Percentiles rank a stretch among this genome's conserved stretches.
phyloP scores from a whole-genome alignment of 2,888 invertebrate species.

The Leptopilina myrica region DNA sequence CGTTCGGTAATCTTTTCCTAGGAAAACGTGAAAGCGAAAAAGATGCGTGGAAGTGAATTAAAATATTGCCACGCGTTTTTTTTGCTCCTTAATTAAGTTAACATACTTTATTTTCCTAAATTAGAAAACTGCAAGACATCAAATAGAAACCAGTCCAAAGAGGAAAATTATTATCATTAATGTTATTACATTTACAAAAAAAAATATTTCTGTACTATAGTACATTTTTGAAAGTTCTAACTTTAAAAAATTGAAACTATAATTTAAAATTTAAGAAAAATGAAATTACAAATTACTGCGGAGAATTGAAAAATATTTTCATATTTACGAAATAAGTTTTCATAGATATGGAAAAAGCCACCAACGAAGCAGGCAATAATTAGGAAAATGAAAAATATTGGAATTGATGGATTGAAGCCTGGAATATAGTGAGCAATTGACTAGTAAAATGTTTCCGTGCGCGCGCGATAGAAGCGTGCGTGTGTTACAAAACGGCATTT shows the following conservation, averaged over 20 bases:
- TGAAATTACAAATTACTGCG: neutral
- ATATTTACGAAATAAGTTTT: too few species aligned
- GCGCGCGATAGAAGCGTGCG: neutral
- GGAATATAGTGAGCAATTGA: conserved; percentile 34
- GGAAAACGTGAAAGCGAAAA: neutral
- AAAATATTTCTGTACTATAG: too few species aligned
- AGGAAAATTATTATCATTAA: too few species aligned
- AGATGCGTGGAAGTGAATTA: conserved; percentile 6
- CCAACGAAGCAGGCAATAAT: conserved; percentile 26
- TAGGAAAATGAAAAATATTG: conserved; percentile 13
- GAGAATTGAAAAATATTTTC: too few species aligned
- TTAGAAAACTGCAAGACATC: neutral
- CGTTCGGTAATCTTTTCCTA: conserved; percentile 2
- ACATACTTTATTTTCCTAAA: neutral
- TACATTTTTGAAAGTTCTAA: too few species aligned
- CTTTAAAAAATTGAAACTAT: too few species aligned
- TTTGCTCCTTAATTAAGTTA: neutral
- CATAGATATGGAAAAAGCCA: neutral
- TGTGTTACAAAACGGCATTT: conserved; percentile 31
- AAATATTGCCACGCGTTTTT: neutral
- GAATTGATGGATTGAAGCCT: conserved; percentile 31
- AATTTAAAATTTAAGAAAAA: neutral
- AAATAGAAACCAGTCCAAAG: too few species aligned
- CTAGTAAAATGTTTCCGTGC: conserved; percentile 16
- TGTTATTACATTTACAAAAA: too few species aligned